These are phyloP conservation scores for Panzeria rudis DNA, from an alignment of 2,888 invertebrate genomes.

Conservation along the genomic window DNA sequence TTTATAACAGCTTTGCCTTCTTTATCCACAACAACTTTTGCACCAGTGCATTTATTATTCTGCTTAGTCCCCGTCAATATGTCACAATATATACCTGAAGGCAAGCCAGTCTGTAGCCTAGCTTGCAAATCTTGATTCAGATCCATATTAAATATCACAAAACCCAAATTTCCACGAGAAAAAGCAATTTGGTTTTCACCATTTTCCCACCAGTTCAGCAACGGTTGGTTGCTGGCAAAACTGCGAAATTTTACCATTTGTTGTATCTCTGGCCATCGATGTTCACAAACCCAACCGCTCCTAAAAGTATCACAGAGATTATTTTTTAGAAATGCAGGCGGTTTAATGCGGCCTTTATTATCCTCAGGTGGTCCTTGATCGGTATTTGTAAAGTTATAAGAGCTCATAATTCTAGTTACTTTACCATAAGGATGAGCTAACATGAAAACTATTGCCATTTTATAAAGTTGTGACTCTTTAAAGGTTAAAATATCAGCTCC, in stretches of 20 bases:
- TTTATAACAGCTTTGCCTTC: slow-evolving; percentile 71
- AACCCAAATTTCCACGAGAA: slow-evolving; percentile 89
- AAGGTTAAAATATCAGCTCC: slow-evolving; percentile 86
- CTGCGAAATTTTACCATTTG: slow-evolving; percentile 91
- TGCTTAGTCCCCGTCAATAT: slow-evolving; percentile 88
- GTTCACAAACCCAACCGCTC: slow-evolving; percentile 90
- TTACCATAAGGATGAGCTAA: slow-evolving; percentile 91
- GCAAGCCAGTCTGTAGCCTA: slow-evolving; percentile 86
- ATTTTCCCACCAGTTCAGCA: slow-evolving; percentile 91
- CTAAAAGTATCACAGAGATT: slow-evolving; percentile 84
- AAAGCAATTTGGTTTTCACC: slow-evolving; percentile 91
- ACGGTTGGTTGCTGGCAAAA: slow-evolving; percentile 84
- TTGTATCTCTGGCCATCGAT: slow-evolving; percentile 91
- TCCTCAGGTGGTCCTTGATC: slow-evolving; percentile 88
- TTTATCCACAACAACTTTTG: slow-evolving; percentile 69
- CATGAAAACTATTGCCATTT: slow-evolving; percentile 92
- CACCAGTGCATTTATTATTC: slow-evolving; percentile 70
- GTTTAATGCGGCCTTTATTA: slow-evolving; percentile 85
- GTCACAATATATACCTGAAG: slow-evolving; percentile 92
- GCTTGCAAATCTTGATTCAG: slow-evolving; percentile 84
- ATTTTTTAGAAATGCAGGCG: slow-evolving; percentile 87
- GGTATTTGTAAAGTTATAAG: slow-evolving; percentile 87
- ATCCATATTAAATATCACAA: slow-evolving; percentile 90
- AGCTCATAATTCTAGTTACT: slow-evolving; percentile 91
- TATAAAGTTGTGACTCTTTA: slow-evolving; percentile 87